Evolutionary conservation across 2,797 vertebrate species (phyloP).

Genomic region (Heteromormyrus szaboi): DNA sequence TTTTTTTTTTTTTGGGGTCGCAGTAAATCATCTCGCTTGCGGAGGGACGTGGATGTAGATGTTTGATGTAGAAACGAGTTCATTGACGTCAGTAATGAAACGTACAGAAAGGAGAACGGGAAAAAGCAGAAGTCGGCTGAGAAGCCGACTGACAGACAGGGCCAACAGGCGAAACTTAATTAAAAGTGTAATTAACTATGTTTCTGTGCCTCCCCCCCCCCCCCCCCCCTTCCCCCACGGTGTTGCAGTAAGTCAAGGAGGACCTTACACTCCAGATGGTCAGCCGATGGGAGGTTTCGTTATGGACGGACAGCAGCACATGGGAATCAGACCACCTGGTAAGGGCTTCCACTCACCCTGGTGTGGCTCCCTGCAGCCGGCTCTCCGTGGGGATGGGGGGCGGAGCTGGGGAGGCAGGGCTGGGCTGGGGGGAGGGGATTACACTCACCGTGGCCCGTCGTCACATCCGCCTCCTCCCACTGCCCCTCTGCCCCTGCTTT

Average conservation of each 20-base stretch:
- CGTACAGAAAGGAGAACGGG: neutral
- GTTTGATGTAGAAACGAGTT: neutral
- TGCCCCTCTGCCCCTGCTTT: neutral
- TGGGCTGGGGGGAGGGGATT: neutral
- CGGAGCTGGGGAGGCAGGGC: neutral
- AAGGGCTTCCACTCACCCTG: slow-evolving; percentile 51
- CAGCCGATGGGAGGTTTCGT: slow-evolving; percentile 99
- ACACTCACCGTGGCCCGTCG: neutral
- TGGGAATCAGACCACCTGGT: slow-evolving; percentile 99
- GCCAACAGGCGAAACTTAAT: slow-evolving; percentile 65
- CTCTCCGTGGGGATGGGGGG: neutral
- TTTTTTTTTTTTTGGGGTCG: neutral
- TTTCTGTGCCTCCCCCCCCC: slow-evolving; percentile 40
- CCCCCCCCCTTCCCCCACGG: slow-evolving; percentile 27
- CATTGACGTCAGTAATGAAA: neutral
- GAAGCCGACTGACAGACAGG: slow-evolving; percentile 62
- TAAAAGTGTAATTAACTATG: slow-evolving; percentile 74
- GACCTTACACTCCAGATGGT: slow-evolving; percentile 95
- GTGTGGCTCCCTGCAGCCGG: slow-evolving; percentile 2
- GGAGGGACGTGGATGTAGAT: neutral
- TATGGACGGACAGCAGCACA: slow-evolving; percentile 99
- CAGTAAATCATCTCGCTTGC: neutral
- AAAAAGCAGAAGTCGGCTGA: neutral
- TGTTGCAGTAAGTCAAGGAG: slow-evolving; percentile 97
- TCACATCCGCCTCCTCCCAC: neutral